Evolutionary conservation across 2,113 vertebrate species (phyloP).

Genomic region (Elgaria multicarinata): DNA sequence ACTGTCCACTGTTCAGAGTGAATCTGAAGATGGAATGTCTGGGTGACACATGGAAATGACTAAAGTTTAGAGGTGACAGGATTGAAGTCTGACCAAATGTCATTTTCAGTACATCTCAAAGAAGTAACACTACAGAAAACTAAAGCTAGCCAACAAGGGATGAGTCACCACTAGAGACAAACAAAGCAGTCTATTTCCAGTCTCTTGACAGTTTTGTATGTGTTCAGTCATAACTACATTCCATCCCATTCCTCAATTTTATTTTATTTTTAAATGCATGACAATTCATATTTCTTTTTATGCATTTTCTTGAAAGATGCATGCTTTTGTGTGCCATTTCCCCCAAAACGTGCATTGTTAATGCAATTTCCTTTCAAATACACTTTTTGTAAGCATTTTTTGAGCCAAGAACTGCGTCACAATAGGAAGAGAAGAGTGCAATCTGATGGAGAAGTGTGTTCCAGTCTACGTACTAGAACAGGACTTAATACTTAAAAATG

Average conservation of each 20-base stretch:
- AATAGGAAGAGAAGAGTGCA: not conserved
- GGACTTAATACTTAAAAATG: not conserved
- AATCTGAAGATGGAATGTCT: not conserved
- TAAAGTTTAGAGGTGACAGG: not conserved
- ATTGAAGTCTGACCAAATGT: not conserved
- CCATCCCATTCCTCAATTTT: not conserved
- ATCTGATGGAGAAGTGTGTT: not conserved
- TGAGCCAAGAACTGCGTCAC: not conserved
- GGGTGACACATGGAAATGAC: not conserved
- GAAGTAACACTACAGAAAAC: not conserved
- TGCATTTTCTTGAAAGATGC: not conserved
- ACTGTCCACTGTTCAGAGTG: fast-evolving
- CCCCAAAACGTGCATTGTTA: not conserved
- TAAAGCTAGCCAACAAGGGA: not conserved
- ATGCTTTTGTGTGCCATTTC: not conserved
- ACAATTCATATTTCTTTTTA: not conserved
- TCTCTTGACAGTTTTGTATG: not conserved
- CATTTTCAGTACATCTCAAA: not conserved
- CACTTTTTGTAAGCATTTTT: not conserved
- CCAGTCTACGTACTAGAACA: too few relatives aligned
- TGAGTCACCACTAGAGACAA: not conserved
- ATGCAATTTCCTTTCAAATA: not conserved
- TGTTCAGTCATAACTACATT: too few relatives aligned
- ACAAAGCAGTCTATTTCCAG: too few relatives aligned
- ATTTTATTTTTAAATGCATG: not conserved